Percentiles rank a stretch among this genome's conserved stretches.
phyloP scores from a whole-genome alignment of 2,113 vertebrate species.

The Xerus inauris region DNA sequence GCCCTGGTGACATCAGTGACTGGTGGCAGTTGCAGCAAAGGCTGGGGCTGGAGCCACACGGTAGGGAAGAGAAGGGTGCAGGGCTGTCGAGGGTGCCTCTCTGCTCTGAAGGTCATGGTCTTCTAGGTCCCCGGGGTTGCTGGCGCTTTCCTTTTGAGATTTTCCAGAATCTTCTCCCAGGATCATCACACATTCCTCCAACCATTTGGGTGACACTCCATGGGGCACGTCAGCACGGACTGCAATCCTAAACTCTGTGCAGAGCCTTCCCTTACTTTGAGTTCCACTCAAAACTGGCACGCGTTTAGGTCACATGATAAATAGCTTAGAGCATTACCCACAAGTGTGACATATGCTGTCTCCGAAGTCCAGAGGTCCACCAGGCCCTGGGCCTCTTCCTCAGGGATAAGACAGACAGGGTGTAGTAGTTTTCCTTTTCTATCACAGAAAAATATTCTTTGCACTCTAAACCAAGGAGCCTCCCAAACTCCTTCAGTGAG shows the following conservation, averaged over 20 bases:
- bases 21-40: not conserved
- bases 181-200: not conserved
- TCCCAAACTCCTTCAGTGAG: not conserved
- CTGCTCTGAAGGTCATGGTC: not conserved
- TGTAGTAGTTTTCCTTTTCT: not conserved
- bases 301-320: not conserved
- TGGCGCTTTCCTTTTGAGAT: not conserved
- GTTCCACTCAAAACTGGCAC: not conserved
- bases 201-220: not conserved
- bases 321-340: not conserved
- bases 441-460: not conserved
- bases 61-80: not conserved
- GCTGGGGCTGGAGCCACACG: not conserved
- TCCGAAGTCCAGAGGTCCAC: not conserved
- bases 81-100: not conserved
- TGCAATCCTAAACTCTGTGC: not conserved
- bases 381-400: not conserved
- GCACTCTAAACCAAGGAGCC: not conserved
- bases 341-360: no score
- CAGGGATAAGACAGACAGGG: not conserved
- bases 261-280: not conserved
- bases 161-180: not conserved
- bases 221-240: not conserved
- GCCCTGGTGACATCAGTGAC: accelerated
- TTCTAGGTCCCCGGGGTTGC: not conserved